Base-by-base conservation (phyloP, 2,113 vertebrate genomes). In the Periophthalmus modestus region DNA sequence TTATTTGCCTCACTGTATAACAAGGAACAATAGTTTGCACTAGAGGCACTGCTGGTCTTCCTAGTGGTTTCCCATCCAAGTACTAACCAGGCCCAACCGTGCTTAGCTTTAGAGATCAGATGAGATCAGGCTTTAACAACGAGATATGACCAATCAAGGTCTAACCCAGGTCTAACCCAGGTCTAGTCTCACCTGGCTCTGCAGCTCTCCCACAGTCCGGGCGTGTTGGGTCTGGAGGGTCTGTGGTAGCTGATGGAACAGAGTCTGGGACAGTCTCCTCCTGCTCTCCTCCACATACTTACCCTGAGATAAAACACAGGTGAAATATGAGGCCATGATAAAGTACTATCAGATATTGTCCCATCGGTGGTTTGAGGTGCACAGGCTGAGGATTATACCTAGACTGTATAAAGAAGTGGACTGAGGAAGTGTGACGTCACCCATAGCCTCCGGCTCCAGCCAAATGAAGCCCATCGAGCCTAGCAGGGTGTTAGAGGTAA, bases 161-260 rank as follows among this genome's bases (percentile, higher is more conserved):
- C 28, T 34, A 18, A 36, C 18, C 15, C 28, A 16, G 15, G 59
- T 10, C 59, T 33, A 7, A 36, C 34, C 6, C 59, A 9, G 61
- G 61, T 36, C 33, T 63, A 3, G 7, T 23, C 58, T 71, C 89
- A 98, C 97, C 95, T 96, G 83, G 70, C 97, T 98, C 93, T 97
- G 97, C 78, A 97, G 94, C 66, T 95, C 92, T 0, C 93, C 92
- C 0, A 95, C 89, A 63, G 90, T 77, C 89, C 92, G 95, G 0
- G 95, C 96, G 59, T 97, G 95, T 62, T 95, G 94, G 2, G 93
- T 97, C 69, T 97, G 94, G 1, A 95, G 88, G 6, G 97, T 98
- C 33, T 95, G 94, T 14, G 96, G 94, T 84, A 98, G 95, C 89
- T 93, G 94, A 79, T 95, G 95, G 87, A 97, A 98, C 36, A 96